A percentile compares a stretch with the other conserved stretches of the same genome.
These are phyloP conservation scores for Gymnoscelis rufifasciata DNA, from an alignment of 2,888 invertebrate genomes.

Conservation along the genomic window DNA sequence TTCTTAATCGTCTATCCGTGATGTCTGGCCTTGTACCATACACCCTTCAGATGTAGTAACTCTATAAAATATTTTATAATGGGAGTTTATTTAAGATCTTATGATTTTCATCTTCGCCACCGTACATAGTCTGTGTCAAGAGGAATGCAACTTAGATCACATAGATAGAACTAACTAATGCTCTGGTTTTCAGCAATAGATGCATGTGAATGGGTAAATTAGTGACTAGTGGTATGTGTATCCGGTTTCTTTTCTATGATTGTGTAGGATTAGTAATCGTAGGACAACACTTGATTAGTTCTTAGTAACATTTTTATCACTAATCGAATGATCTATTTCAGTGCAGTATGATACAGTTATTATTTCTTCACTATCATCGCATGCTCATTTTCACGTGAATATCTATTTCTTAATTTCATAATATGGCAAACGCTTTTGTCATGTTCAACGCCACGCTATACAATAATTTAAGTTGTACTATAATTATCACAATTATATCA, in stretches of 20 bases:
- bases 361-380: not conserved
- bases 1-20: no score
- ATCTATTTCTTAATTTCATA: not conserved
- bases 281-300: conserved; percentile 2
- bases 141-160: conserved; percentile 20
- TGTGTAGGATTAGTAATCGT: conserved; percentile 4
- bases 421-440: no score
- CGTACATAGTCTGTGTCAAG: conserved; percentile 33
- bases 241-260: conserved; percentile 18
- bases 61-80: no score
- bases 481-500: no score
- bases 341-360: conserved; percentile 40
- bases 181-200: conserved; percentile 56
- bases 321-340: conserved; percentile 32
- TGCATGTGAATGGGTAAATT: conserved; percentile 64
- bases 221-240: conserved; percentile 50
- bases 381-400: not conserved
- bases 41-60: no score
- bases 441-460: no score
- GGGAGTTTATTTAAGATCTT: no score
- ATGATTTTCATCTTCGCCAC: not conserved
- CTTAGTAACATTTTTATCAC: conserved; percentile 8
- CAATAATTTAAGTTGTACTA: no score
- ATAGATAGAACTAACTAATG: conserved; percentile 39
- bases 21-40: no score